Base-by-base conservation (phyloP, 1,140 invertebrate species). In the Ceratosolen fusciceps region DNA sequence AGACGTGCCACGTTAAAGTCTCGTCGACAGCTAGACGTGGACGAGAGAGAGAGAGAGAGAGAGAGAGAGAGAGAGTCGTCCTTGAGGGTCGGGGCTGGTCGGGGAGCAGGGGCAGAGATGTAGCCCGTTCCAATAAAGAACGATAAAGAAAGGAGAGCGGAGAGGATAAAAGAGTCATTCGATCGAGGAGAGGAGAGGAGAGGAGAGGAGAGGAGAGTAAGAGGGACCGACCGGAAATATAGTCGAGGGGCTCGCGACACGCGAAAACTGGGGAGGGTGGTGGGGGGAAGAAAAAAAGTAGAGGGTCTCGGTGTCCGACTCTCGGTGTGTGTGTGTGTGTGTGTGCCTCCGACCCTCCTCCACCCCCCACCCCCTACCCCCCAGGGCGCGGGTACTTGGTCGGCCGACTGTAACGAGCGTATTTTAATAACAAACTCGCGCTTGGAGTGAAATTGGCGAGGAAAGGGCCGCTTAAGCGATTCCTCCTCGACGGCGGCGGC, bases 361-460 rank as follows among this genome's bases (percentile, higher is more conserved):
- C 34, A 9, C 19, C n/a, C 14, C 19, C 49, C 5, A 52, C 49
- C 49, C 49, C 49, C 49, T 21, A 21, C 49, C 49, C 3, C 49
- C 49, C 5, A 52, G 5, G 39, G 39, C 49, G 49, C 49, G 49
- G 4, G 9, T 9, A 7, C 43, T 16, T 47, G 43, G 49, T 8
- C 39, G 5, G 39, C 39, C 39, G 39, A 43, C 39, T 12, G 39
- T 12, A 12, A 43, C n/a, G n/a, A n/a, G n/a, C n/a, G n/a, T n/a
- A n/a, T 86, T 87, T 86, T 85, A 87, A 86, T 86, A 88, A 86
- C 86, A 86, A 87, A 87, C 85, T 84, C 77, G 21, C 39, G 29
- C 21, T 65, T 12, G 31, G 47, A 81, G 83, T 5, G 84, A 87
- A 88, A 88, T 88, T 84, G 86, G 86, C 86, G 83, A 87, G 87